Conservation (phyloP, 2,797 vertebrate genomes). For the Toxotes lorentzi region DNA sequence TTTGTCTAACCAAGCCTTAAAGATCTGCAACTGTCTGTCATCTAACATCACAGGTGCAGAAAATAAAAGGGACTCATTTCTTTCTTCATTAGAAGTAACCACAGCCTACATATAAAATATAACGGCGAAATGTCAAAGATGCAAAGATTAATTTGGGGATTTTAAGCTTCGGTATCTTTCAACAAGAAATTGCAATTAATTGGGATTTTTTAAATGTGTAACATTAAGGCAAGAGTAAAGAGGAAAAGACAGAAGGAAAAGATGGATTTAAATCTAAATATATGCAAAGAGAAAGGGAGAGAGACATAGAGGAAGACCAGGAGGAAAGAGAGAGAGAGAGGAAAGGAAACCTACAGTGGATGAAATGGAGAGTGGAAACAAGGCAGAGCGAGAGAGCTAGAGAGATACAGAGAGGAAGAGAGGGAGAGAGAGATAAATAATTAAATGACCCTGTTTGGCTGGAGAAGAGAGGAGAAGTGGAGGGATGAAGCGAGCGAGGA, state of each 20-base stretch:
- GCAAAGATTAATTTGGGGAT: neutral
- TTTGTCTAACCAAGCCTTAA: no score
- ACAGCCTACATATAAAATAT: neutral
- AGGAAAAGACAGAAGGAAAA: no score
- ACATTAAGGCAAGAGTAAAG: no score
- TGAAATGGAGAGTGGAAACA: conserved; percentile 23
- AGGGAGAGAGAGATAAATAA: conserved; percentile 72
- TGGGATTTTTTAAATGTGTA: no score
- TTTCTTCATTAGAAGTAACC: neutral
- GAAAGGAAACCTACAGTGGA: conserved; percentile 7
- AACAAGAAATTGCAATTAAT: no score
- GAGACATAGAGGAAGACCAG: conserved; percentile 7
- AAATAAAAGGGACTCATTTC: neutral
- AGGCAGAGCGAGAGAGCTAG: conserved; percentile 35
- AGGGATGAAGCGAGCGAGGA: conserved; percentile 35
- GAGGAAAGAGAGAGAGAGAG: conserved; percentile 40
- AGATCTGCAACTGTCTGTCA: no score
- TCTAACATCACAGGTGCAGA: no score
- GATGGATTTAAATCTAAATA: conserved; percentile 7
- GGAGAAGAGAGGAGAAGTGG: conserved; percentile 42
- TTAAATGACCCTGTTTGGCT: conserved; percentile 70
- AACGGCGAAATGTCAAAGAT: neutral
- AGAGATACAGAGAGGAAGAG: conserved; percentile 20
- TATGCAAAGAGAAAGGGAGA: conserved; percentile 7
- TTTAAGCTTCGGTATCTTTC: neutral